Conservation (phyloP, 2,113 vertebrate genomes). For the Aramus guarauna region DNA sequence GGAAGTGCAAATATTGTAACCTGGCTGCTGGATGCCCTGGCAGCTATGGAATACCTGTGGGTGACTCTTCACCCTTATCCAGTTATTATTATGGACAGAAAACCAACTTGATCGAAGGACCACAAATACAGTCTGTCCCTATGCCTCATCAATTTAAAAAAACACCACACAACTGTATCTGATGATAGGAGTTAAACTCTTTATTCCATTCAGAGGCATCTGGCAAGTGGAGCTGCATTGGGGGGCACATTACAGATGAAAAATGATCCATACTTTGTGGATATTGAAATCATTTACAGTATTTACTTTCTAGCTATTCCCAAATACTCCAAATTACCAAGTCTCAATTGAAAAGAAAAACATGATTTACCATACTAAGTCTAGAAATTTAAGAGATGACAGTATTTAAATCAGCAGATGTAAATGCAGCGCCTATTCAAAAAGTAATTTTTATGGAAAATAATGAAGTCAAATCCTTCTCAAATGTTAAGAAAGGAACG, state of each 20-base stretch:
- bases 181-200: conserved; percentile 78
- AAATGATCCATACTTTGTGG: conserved; percentile 77
- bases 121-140: not conserved
- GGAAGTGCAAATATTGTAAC: not conserved
- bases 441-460: conserved; percentile 75
- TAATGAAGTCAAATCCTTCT: conserved; percentile 66
- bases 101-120: not conserved
- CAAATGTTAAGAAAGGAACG: conserved; percentile 74
- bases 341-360: conserved; percentile 83
- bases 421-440: conserved; percentile 83
- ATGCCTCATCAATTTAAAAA: not conserved
- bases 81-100: not conserved
- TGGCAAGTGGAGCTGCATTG: conserved; percentile 95
- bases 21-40: not conserved
- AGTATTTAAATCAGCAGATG: conserved; percentile 83
- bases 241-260: conserved; percentile 87
- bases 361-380: conserved; percentile 86
- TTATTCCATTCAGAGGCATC: conserved; percentile 96
- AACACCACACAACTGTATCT: conserved; percentile 32
- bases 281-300: conserved; percentile 80
- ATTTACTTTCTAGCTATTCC: conserved; percentile 79
- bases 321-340: conserved; percentile 84
- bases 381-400: conserved; percentile 84
- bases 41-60: not conserved
- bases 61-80: not conserved